Base-by-base conservation (phyloP, 2,888 invertebrate species). In the Lumbricus terrestris region DNA sequence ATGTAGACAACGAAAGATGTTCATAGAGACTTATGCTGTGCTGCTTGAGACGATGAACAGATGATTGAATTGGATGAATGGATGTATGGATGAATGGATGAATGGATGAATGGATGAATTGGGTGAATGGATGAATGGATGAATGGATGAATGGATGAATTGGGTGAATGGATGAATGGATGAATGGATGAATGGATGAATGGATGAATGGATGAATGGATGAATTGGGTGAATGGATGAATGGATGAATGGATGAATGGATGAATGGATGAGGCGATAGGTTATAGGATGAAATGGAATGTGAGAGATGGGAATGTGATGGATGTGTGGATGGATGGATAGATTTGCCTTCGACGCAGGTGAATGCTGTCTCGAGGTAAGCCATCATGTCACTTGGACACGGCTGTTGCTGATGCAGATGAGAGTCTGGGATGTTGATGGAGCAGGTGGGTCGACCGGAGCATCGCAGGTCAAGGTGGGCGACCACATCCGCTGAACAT, bases 361-460 rank as follows among this genome's bases (percentile, higher is more conserved):
- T 83, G 89, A 92, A 92, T n/a, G 90, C 90, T 82, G 91, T 92
- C 85, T 91, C 90, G 42, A 92, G 90, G 90, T 92, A 92, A n/a
- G 91, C 92, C 90, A 92, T 90, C 85, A 92, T 91, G 83, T 92
- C 92, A 69, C 90, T 90, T 47, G 90, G 90, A 88, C 92, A 92
- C 13, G 91, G 91, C 85, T 91, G 91, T n/a, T 91, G 90, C 38
- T 89, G 47, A 88, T 91, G 91, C 29, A 92, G 90, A 23, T 47
- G 42, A 8, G 90, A 47, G 91, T 92, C 92, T 23, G 92, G 92
- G 29, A 92, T 89, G 42, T 82, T 47, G 88, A 92, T 88, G 83
- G 40, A 35, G 88, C 92, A 92, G 18, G 47, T 42, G 40, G 90
- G 90, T 38, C 91, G 88, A 15, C 92, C 92, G 11, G 92, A 92